Evolutionary conservation across 1,140 invertebrate genomes (phyloP), one percentile per base, ranked within the genome.

Genomic region (Drosophila albomicans): DNA sequence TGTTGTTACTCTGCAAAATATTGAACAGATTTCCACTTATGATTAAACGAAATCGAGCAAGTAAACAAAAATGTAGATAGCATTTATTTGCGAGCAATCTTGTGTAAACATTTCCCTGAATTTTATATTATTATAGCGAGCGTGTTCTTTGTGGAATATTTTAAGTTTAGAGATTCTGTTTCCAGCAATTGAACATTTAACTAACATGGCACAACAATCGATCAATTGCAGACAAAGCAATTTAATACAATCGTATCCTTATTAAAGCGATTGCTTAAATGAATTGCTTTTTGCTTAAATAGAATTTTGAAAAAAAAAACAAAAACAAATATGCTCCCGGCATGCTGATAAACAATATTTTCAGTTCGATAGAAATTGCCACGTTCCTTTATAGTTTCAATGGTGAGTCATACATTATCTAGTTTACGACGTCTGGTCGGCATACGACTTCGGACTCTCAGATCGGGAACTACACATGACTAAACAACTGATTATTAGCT

Each of bases 1-100:
- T 57, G 78, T 32, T 43, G 28, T 20, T 56, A 25, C 20, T 64
- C 82, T 85, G 62, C 20, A 80, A 74, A 73, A 59, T 46, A 56
- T 61, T 20, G 25, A 63, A 28, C 13, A 6, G 46, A 54, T 45
- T 62, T 13, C 1, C 25, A 10, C 11, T 49, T 45, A 38, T 35
- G 38, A 62, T 30, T 30, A 13, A 43, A 38, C n/a, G 15, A 65
- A 56, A 59, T 41, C 10, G 41, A 6, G 2, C 16, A 13, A 3
- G 3, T 66, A 58, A 28, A 48, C 10, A 61, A 10, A 20, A 41
- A 15, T 59, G 13, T 45, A 41, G 15, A 52, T 10, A 46, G 41
- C 38, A 35, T 56, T 79, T 43, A 46, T 11, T 20, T 16, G 45
- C n/a, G 8, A 30, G 49, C 6, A 73, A 57, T 73, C 41, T 66